Evolutionary conservation across 2,113 vertebrate species (phyloP).

Genomic region (Noctilio leporinus): DNA sequence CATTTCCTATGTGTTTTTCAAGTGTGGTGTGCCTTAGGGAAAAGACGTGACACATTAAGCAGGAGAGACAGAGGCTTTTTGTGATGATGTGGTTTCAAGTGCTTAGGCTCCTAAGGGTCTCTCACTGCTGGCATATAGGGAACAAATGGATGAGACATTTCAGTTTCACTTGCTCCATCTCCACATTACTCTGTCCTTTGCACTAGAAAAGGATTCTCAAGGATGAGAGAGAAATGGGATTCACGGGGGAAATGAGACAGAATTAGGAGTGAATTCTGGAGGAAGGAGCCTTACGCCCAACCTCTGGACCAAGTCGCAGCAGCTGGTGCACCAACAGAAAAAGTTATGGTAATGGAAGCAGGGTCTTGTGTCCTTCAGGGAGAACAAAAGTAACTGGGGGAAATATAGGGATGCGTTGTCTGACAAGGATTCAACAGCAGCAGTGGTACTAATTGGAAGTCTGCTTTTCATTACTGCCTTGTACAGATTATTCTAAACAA

Average conservation of each 20-base stretch:
- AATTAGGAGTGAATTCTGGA: not conserved
- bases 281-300: fast-evolving
- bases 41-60: not conserved
- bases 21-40: not conserved
- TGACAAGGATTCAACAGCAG: not conserved
- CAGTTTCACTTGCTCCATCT: not conserved
- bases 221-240: not conserved
- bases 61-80: not conserved
- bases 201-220: not conserved
- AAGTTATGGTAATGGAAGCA: not conserved
- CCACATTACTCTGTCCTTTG: not conserved
- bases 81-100: not conserved
- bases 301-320: not conserved
- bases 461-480: not conserved
- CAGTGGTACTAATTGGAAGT: not conserved
- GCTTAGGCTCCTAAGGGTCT: not conserved
- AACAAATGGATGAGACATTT: not conserved
- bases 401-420: fast-evolving
- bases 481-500: not conserved
- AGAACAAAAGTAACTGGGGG: too few species aligned
- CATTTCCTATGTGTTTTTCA: not conserved
- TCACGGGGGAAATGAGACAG: not conserved
- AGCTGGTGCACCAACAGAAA: not conserved
- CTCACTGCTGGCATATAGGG: not conserved
- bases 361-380: not conserved